A percentile compares a stretch with the other conserved stretches of the same genome.
These are phyloP conservation scores for Cerastoderma edule DNA, from an alignment of 2,888 invertebrate species.

Conservation along the genomic window DNA sequence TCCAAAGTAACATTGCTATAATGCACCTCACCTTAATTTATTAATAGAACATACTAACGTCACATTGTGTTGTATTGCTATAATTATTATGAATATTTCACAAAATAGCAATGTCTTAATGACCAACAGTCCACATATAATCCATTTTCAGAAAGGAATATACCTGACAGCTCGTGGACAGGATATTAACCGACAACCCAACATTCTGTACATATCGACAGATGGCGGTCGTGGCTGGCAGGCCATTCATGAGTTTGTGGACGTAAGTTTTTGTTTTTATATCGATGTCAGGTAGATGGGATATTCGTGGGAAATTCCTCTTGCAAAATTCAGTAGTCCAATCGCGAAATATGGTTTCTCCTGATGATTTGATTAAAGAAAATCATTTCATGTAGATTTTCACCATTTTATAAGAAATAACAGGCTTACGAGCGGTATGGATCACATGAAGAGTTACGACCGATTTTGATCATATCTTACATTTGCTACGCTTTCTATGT, in stretches of 20 bases:
- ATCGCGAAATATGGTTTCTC: no score
- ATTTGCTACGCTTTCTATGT: no score
- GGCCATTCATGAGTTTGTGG: constrained; percentile 82
- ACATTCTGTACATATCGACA: constrained; percentile 83
- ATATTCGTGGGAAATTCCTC: no score
- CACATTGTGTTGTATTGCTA: no score
- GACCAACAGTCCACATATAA: not conserved
- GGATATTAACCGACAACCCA: constrained; percentile 82
- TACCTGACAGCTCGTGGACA: constrained; percentile 83
- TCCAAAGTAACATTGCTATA: not conserved
- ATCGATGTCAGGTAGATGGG: no score
- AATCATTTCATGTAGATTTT: no score
- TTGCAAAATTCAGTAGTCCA: no score
- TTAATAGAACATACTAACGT: not conserved
- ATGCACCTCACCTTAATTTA: not conserved
- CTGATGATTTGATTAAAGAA: no score
- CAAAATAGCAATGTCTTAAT: not conserved
- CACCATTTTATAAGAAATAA: no score
- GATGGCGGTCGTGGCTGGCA: constrained; percentile 78
- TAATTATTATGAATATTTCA: not conserved
- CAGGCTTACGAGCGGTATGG: no score
- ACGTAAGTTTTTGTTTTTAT: constrained; percentile 71
- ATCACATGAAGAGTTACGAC: no score
- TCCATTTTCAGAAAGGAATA: constrained; percentile 73
- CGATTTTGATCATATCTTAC: no score